phyloP scores from a whole-genome alignment of 2,888 invertebrate species.

The Ochropacha duplaris region DNA sequence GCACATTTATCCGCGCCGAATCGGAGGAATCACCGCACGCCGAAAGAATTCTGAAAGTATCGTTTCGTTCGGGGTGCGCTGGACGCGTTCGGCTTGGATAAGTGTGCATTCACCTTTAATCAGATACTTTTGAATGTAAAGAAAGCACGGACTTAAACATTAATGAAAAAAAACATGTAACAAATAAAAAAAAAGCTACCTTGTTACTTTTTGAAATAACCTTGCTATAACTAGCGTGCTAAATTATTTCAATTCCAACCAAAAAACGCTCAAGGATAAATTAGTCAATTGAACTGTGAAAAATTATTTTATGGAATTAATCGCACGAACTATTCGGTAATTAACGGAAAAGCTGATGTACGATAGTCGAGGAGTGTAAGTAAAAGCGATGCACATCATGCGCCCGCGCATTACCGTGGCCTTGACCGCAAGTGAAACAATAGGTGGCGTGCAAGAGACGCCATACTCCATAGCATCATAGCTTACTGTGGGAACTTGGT shows the following conservation, averaged over 20 bases:
- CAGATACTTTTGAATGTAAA: no score
- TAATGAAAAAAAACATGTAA: neutral
- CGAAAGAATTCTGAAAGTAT: no score
- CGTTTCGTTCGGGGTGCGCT: no score
- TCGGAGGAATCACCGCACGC: no score
- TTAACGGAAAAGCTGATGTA: slow-evolving; percentile 6
- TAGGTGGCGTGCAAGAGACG: slow-evolving; percentile 46
- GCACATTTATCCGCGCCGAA: no score
- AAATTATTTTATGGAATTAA: slow-evolving; percentile 16
- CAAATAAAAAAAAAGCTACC: neutral
- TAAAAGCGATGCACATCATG: slow-evolving; percentile 36
- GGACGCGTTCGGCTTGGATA: no score
- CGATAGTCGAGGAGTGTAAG: slow-evolving; percentile 3
- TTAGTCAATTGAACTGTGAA: slow-evolving; percentile 19
- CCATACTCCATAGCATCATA: slow-evolving; percentile 26
- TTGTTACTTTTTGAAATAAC: slow-evolving; percentile 20
- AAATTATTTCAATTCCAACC: slow-evolving; percentile 19
- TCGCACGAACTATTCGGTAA: neutral
- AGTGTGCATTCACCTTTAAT: no score
- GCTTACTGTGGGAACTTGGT: slow-evolving; percentile 53
- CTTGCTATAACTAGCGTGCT: slow-evolving; percentile 17
- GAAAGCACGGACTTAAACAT: no score
- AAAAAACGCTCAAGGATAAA: slow-evolving; percentile 23
- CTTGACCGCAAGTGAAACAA: slow-evolving; percentile 61
- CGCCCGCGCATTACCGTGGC: slow-evolving; percentile 25